Evolutionary conservation across 2,888 invertebrate species (phyloP).

Genomic region (Diadegma fenestrale): DNA sequence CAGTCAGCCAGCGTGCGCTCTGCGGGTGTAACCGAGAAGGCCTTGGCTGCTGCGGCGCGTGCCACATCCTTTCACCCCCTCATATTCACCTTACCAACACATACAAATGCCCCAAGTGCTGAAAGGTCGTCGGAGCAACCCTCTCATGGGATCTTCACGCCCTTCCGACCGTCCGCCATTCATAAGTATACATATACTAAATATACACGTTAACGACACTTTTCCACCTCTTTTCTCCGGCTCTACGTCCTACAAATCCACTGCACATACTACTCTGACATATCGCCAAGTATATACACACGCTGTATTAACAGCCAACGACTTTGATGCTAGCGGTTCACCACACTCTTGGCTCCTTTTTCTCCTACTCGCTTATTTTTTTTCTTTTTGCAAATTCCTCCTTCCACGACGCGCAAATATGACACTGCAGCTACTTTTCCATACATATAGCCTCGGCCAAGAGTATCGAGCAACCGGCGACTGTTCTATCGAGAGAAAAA

Average conservation of each 20-base stretch:
- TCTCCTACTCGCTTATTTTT: constrained; percentile 43
- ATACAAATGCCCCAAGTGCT: neutral
- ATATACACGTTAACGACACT: constrained; percentile 18
- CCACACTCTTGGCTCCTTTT: constrained; percentile 41
- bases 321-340: constrained; percentile 46
- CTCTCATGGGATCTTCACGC: neutral
- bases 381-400: constrained; percentile 42
- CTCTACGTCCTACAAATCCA: constrained; percentile 15
- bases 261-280: constrained; percentile 4
- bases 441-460: neutral
- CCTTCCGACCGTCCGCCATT: constrained; percentile 9
- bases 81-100: constrained; percentile 18
- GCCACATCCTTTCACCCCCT: constrained; percentile 70
- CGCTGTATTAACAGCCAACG: constrained; percentile 23
- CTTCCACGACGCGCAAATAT: constrained; percentile 46
- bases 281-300: constrained; percentile 12
- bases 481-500: too few relatives aligned
- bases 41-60: constrained; percentile 73
- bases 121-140: constrained; percentile 6
- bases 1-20: constrained; percentile 67
- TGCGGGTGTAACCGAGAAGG: constrained; percentile 64
- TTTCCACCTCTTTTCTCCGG: constrained; percentile 35
- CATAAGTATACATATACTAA: constrained; percentile 10
- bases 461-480: too few relatives aligned
- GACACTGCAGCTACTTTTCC: constrained; percentile 48